Conservation (phyloP, 2,113 vertebrate genomes). For the Hippopotamus amphibius region DNA sequence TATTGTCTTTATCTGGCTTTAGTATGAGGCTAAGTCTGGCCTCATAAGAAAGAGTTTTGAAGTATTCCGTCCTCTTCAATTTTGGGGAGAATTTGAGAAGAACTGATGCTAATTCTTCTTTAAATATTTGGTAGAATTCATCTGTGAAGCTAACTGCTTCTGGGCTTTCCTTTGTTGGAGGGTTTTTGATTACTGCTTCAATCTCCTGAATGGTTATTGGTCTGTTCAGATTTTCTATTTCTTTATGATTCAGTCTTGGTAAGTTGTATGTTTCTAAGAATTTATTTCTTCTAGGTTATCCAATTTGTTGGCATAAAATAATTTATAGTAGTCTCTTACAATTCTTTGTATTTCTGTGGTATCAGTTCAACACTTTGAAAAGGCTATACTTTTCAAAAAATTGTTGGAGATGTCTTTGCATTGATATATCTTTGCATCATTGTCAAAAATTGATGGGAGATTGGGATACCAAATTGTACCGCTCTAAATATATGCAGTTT, state of each 20-base stretch:
- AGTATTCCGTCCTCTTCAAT: background rate
- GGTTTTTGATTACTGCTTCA: background rate
- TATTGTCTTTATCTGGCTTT: background rate
- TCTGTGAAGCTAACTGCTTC: background rate
- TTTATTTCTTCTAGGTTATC: background rate
- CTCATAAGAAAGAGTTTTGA: background rate
- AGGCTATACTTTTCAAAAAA: background rate
- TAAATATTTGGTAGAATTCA: background rate
- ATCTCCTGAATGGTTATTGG: background rate
- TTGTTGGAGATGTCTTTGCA: background rate
- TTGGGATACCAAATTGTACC: too few relatives aligned
- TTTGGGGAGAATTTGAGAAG: background rate
- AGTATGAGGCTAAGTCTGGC: background rate
- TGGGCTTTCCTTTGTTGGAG: background rate
- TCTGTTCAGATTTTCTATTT: background rate
- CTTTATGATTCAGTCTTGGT: background rate
- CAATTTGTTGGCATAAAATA: background rate
- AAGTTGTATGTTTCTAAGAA: background rate
- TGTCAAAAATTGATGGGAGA: background rate
- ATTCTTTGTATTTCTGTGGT: background rate
- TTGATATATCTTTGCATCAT: background rate
- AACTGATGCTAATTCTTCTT: background rate
- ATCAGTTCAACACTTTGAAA: background rate
- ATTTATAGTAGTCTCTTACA: too few relatives aligned
- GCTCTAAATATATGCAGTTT: too few relatives aligned